These are phyloP conservation scores for Orgyia antiqua DNA, from an alignment of 2,888 invertebrate genomes.

Conservation along the genomic window DNA sequence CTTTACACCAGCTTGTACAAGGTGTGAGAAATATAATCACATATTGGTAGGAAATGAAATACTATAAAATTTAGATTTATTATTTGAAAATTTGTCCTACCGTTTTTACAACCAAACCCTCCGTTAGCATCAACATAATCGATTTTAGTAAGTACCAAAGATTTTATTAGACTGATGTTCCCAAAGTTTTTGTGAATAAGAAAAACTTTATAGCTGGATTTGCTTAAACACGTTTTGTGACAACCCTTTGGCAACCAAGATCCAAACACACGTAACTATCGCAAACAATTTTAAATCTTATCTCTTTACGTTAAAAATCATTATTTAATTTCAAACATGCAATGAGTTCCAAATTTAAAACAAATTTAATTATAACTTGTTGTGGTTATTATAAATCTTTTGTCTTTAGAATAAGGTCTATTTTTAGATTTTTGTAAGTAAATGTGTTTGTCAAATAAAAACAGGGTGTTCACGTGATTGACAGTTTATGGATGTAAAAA, in stretches of 20 bases:
- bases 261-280: neutral
- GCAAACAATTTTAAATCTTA: conserved; percentile 25
- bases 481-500: conserved; percentile 55
- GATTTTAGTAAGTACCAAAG: conserved; percentile 31
- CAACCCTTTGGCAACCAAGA: conserved; percentile 38
- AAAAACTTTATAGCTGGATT: conserved; percentile 50
- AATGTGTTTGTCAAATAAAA: conserved; percentile 19
- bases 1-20: too few relatives aligned
- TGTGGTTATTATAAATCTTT: conserved; percentile 6
- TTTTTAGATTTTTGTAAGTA: neutral
- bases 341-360: neutral
- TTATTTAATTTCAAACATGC: neutral
- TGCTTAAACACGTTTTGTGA: conserved; percentile 46
- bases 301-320: conserved; percentile 3
- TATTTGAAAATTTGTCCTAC: conserved; percentile 49
- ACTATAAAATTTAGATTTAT: conserved; percentile 21
- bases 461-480: conserved; percentile 49
- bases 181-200: conserved; percentile 36
- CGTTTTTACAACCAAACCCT: conserved; percentile 56
- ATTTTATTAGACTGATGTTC: conserved; percentile 45
- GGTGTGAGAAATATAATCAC: too few relatives aligned
- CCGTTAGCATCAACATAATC: conserved; percentile 50
- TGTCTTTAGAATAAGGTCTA: conserved; percentile 6
- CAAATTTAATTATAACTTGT: neutral
- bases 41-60: too few relatives aligned